Percentiles rank a stretch among this genome's conserved stretches.
Evolutionary conservation across 2,113 vertebrate species (phyloP).

Genomic region (Muntiacus muntjak): DNA sequence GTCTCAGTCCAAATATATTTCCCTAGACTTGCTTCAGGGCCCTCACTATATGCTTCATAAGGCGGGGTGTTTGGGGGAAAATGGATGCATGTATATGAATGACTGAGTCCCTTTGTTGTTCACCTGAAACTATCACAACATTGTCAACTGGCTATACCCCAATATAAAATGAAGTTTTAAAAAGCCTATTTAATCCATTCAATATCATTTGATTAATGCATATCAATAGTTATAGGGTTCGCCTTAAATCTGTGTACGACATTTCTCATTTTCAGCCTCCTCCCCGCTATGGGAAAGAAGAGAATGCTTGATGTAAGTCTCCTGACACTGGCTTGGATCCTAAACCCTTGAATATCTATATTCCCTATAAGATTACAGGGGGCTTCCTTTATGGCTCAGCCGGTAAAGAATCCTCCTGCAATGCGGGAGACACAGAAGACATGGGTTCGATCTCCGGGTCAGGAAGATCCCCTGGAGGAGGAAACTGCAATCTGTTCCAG

Average conservation of each 20-base stretch:
- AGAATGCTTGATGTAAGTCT: not conserved
- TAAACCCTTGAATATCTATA: not conserved
- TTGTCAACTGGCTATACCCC: not conserved
- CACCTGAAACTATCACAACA: not conserved
- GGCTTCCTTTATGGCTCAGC: not conserved
- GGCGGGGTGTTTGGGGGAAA: not conserved
- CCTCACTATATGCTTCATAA: not conserved
- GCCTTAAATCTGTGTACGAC: not conserved
- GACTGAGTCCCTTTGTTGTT: not conserved
- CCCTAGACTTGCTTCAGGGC: not conserved
- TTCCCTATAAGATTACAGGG: not conserved
- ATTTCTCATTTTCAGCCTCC: not conserved
- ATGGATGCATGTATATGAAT: not conserved
- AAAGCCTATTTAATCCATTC: not conserved
- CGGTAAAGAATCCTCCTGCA: not conserved
- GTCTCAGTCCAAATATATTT: not conserved
- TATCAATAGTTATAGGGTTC: not conserved
- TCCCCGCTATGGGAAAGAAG: not conserved
- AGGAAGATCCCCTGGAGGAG: not conserved
- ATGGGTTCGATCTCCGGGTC: not conserved
- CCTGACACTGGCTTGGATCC: not conserved
- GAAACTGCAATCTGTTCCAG: not conserved
- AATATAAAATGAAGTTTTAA: not conserved
- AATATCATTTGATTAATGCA: slow-evolving; percentile 20
- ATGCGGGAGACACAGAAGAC: not conserved